Evolutionary conservation across 2,797 vertebrate genomes (phyloP), one percentile per base, ranked within the genome.

Genomic region (Eleutherodactylus coqui): DNA sequence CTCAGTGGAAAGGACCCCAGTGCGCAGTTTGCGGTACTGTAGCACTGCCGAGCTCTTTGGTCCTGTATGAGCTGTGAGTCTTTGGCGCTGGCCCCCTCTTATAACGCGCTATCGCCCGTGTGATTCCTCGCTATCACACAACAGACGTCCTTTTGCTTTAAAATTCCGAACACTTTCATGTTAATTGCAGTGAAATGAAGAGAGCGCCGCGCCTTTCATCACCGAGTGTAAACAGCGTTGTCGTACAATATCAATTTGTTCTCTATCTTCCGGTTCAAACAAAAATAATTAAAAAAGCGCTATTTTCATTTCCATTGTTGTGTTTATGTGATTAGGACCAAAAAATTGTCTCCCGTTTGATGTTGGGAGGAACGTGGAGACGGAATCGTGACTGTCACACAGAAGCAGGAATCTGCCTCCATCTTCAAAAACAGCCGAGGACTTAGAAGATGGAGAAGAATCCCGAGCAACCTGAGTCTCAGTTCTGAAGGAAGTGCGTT

Each of bases 151-250:
- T 45, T 11, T 60, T 32, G 6, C 53, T 60, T 45, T 64, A 62
- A 27, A 43, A 41, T 70, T 17, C 41, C 41, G 9, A 24, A 45
- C 24, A 16, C 24, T 47, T 64, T 64, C 41, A 62, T 80, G 24
- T 80, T 47, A 80, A 49, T 80, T 80, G 78, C 38, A 34, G 41
- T 80, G 78, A 80, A 64, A 67, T 38, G n/a, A 80, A 80, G 55
- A 32, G 41, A 58, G 36, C 24, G 75, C 2, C 32, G 53, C 36
- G 51, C 13, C 75, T 78, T 78, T 78, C 32, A 78, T 78, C 76
- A 78, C 32, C 38, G 51, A 38, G 29, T 78, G 76, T 78, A 78
- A 78, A 78, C 34, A 41, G 32, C 2, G 1, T 38, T 43, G 51
- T 60, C 13, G 34, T 21, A 60, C 76, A 41, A 41, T 41, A 58